Conservation (phyloP, 2,113 vertebrate species). For the Colinus virginianus region DNA sequence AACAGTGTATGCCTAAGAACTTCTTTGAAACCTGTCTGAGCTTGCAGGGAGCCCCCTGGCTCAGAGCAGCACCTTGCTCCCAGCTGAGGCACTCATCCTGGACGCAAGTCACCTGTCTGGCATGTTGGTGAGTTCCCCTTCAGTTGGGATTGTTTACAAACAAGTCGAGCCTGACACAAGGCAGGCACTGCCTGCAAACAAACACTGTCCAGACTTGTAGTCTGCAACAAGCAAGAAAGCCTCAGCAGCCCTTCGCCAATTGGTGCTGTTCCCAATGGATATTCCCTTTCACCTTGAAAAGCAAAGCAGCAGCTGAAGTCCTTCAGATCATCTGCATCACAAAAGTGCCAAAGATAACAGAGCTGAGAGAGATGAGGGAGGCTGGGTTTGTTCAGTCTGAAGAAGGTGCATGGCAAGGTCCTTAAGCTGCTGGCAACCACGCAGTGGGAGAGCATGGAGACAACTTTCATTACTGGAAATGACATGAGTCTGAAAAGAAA, state of each 20-base stretch:
- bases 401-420: not conserved
- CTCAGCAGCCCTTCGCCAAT: not conserved
- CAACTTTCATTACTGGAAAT: not conserved
- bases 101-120: not conserved
- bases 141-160: not conserved
- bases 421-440: not conserved
- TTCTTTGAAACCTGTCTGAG: not conserved
- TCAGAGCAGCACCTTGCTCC: not conserved
- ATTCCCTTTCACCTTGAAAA: not conserved
- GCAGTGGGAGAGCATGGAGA: not conserved
- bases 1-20: not conserved
- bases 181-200: not conserved
- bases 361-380: not conserved
- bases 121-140: not conserved
- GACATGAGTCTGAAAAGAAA: not conserved
- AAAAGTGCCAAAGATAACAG: not conserved
- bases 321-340: not conserved
- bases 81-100: not conserved
- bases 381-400: accelerated
- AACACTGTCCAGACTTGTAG: not conserved
- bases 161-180: not conserved
- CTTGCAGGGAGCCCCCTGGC: not conserved
- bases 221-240: not conserved
- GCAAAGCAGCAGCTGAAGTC: not conserved
- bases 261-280: not conserved